Evolutionary conservation across 2,888 invertebrate species (phyloP).

Genomic region (Pycnomerus fuliginosus): DNA sequence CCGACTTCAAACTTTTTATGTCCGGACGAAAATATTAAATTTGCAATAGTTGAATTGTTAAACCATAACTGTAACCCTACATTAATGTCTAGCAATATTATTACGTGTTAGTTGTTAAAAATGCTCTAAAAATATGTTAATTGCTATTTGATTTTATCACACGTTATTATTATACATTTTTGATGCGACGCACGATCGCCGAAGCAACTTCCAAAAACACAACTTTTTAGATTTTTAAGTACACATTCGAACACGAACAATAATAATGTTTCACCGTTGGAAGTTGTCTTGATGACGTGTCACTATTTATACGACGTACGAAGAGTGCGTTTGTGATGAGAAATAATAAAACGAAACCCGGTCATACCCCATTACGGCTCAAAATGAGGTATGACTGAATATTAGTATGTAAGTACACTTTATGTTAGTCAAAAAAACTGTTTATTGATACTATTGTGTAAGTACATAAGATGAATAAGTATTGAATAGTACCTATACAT

Average conservation of each 20-base stretch:
- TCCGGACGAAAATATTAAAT: too few relatives aligned
- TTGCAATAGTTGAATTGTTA: background rate
- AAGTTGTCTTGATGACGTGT: constrained; percentile 23
- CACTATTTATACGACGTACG: constrained; percentile 6
- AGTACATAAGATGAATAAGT: constrained; percentile 44
- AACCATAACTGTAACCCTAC: constrained; percentile 15
- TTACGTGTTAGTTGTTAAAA: constrained; percentile 46
- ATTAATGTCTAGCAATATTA: constrained; percentile 48
- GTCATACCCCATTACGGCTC: constrained; percentile 46
- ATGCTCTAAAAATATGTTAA: constrained; percentile 38
- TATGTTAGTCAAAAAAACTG: constrained; percentile 33
- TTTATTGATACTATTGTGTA: constrained; percentile 39
- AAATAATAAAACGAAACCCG: constrained; percentile 9
- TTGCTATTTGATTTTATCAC: constrained; percentile 33
- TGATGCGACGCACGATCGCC: constrained; percentile 6
- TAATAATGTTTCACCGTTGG: constrained; percentile 22
- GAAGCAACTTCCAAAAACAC: constrained; percentile 26
- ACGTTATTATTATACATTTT: constrained; percentile 23
- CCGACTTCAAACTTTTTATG: too few relatives aligned
- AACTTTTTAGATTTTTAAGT: constrained; percentile 20
- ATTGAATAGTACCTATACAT: constrained; percentile 51
- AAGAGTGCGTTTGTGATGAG: constrained; percentile 4
- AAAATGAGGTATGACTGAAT: constrained; percentile 44
- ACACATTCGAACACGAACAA: constrained; percentile 23
- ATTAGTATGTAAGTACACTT: constrained; percentile 32